Evolutionary conservation across 2,113 vertebrate species (phyloP), one percentile per base, ranked within the genome.

Genomic region (Phrynocephalus versicolor): DNA sequence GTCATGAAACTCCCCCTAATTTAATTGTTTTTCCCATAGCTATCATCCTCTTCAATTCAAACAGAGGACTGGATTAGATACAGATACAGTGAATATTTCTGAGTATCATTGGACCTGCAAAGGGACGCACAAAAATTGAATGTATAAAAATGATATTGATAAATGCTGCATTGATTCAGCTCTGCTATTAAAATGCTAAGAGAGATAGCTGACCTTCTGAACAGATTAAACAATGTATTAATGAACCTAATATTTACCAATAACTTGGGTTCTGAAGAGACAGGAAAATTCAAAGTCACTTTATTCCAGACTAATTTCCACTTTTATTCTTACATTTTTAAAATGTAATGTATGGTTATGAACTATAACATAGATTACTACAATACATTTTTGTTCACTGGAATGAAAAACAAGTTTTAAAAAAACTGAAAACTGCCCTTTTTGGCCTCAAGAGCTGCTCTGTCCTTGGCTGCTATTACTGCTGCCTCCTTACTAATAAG

Each of bases 101-200:
- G n/a, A 69, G 19, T 51, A 19, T 37, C 16, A 1, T 2, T 2
- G 64, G 21, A 51, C 18, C 14, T 79, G 35, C 9, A 27, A 30
- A 37, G 5, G 9, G 12, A 79, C 67, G 25, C 15, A 55, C 33
- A 58, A 27, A 0, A 0, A 67, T 1, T 33, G 86, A 57, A 3
- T 57, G 3, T n/a, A 6, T 12, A 79, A 10, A 7, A 3, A 72
- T 30, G 23, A 27, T 51, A 5, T 51, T 80, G 25, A n/a, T 30
- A 39, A 27, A 8, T 7, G 6, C 27, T 33, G 2, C 64, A 30
- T 75, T 45, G 10, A 51, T 51, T 75, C 71, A 65, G 39, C 45
- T 45, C 16, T 62, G 2, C 25, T 55, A 73, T 72, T 39, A 12
- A 37, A 82, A 23, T 41, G 12, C 30, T 65, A 12, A 33, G 21